A percentile compares a stretch with the other conserved stretches of the same genome.
Conservation (phyloP, 2,797 vertebrate species). For the Echiichthys vipera region DNA sequence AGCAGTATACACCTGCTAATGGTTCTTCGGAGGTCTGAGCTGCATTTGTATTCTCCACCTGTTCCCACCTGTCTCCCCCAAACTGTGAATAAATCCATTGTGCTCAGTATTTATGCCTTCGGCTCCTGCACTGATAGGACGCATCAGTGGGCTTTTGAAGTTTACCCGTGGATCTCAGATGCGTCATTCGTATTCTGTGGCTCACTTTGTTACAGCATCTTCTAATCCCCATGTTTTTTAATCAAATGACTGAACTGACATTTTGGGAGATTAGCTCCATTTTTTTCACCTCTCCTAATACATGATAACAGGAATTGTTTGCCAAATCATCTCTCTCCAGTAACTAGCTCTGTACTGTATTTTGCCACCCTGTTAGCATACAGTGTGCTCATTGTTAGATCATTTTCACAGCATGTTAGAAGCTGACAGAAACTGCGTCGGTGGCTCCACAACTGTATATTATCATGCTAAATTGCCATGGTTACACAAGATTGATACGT, state of each 20-base stretch:
- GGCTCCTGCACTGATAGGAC: slow-evolving; percentile 1
- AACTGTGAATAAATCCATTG: slow-evolving; percentile 13
- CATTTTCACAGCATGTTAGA: neutral
- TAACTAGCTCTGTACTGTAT: neutral
- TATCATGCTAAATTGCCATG: neutral
- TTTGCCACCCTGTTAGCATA: neutral
- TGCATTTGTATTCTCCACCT: slow-evolving; percentile 43
- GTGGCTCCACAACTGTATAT: neutral
- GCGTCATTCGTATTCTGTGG: neutral
- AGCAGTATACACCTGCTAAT: neutral
- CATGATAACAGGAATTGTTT: neutral
- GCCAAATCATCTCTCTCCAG: neutral
- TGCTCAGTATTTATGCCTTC: neutral
- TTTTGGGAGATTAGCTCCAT: no score
- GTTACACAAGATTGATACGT: neutral
- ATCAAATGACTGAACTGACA: neutral
- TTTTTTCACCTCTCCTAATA: fast-evolving
- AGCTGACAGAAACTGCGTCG: slow-evolving; percentile 9
- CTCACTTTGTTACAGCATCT: neutral
- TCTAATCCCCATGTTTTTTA: neutral
- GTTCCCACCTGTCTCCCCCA: slow-evolving; percentile 10
- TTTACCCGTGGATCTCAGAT: neutral
- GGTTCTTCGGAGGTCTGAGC: slow-evolving; percentile 12
- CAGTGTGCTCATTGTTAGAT: neutral
- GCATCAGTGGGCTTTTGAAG: neutral